phyloP scores from a whole-genome alignment of 1,140 invertebrate genomes.

The Drosophila takahashii region DNA sequence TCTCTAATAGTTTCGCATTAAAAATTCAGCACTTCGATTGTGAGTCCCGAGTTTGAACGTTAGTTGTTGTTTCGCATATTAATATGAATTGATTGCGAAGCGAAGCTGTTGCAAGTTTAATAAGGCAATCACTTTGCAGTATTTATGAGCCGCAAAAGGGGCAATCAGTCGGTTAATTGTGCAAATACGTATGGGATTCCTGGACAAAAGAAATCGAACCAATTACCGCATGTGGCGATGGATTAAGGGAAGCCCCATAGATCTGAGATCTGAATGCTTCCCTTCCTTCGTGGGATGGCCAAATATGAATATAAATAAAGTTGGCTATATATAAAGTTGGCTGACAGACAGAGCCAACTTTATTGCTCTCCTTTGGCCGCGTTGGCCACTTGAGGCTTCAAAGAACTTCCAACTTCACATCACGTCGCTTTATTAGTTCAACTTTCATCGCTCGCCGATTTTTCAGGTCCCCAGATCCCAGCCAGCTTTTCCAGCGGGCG shows the following conservation, averaged over 20 bases:
- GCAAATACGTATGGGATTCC: not conserved
- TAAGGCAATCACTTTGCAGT: slow-evolving; percentile 21
- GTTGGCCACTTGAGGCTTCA: slow-evolving; percentile 47
- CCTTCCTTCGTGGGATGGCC: too few relatives aligned
- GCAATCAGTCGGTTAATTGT: slow-evolving; percentile 39
- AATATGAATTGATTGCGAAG: slow-evolving; percentile 27
- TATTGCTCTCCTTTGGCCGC: slow-evolving; percentile 51
- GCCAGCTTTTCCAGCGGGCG: slow-evolving; percentile 10
- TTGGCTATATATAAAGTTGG: slow-evolving; percentile 18
- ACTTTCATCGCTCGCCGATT: slow-evolving; percentile 32
- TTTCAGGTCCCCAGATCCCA: slow-evolving; percentile 34
- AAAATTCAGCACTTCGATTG: slow-evolving; percentile 21
- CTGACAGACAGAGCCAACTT: slow-evolving; percentile 44
- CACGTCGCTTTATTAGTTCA: slow-evolving; percentile 64
- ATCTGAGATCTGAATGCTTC: too few relatives aligned
- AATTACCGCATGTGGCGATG: slow-evolving; percentile 2
- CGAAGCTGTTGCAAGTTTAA: slow-evolving; percentile 33
- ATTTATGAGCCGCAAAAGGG: slow-evolving; percentile 23
- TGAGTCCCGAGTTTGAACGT: not conserved
- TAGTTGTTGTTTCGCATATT: slow-evolving; percentile 12
- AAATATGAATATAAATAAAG: too few relatives aligned
- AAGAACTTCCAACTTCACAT: slow-evolving; percentile 49
- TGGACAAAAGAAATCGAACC: not conserved
- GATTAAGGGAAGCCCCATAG: not conserved
- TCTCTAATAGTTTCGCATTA: slow-evolving; percentile 20